A percentile compares a stretch with the other conserved stretches of the same genome.
Conservation (phyloP, 2,113 vertebrate genomes). For the Chamaetylas fuelleborni region DNA sequence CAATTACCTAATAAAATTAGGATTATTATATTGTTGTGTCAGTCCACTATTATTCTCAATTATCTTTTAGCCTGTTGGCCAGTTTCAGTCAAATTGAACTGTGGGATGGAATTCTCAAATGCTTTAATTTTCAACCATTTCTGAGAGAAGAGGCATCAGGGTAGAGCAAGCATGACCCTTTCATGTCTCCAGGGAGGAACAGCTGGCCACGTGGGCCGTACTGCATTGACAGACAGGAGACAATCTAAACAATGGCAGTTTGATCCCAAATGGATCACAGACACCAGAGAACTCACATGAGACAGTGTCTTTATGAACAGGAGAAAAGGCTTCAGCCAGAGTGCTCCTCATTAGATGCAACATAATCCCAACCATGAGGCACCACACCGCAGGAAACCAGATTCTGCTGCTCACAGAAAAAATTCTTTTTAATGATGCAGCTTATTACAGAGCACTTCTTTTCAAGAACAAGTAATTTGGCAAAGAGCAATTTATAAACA, state of each 20-base stretch:
- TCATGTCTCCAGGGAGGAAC: background rate
- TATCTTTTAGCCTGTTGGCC: background rate
- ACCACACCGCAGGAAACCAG: background rate
- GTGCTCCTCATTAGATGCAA: background rate
- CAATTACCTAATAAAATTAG: background rate
- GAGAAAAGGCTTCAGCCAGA: conserved; percentile 26
- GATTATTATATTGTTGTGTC: background rate
- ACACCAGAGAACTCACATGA: background rate
- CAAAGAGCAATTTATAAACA: background rate
- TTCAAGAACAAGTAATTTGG: background rate
- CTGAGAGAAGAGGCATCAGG: background rate
- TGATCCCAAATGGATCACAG: background rate
- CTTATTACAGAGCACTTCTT: conserved; percentile 6
- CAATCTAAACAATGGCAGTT: background rate
- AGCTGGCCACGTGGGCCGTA: background rate
- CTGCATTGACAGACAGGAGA: background rate
- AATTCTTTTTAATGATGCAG: conserved; percentile 18
- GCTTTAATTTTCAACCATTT: background rate
- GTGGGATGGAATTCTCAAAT: background rate
- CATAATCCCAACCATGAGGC: conserved; percentile 15
- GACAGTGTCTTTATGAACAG: background rate
- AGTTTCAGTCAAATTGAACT: background rate
- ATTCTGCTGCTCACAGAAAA: background rate
- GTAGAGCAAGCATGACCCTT: background rate
- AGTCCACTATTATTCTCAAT: background rate